Evolutionary conservation across 2,888 invertebrate species (phyloP).

Genomic region (Pycnomerus fuliginosus): DNA sequence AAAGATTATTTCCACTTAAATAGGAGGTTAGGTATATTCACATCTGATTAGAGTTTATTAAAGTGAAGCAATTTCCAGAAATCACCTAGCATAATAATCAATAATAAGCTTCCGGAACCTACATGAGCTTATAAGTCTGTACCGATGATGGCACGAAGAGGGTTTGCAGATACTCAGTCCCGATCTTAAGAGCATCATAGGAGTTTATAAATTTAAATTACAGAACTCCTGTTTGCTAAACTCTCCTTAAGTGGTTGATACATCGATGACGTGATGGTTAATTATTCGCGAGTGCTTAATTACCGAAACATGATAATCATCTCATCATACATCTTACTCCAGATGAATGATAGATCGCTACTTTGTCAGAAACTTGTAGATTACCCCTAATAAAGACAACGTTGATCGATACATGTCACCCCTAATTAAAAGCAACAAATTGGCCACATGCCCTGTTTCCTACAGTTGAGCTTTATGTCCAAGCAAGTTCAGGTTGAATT

Average conservation of each 20-base stretch:
- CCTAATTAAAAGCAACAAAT: too few relatives aligned
- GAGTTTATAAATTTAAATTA: conserved; percentile 26
- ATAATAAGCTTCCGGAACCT: conserved; percentile 18
- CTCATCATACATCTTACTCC: conserved; percentile 47
- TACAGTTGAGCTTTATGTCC: too few relatives aligned
- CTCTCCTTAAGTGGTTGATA: conserved; percentile 44
- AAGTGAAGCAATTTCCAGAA: too few relatives aligned
- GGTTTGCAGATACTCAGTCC: conserved; percentile 16
- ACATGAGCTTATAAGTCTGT: conserved; percentile 15
- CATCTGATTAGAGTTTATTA: too few relatives aligned
- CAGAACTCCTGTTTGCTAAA: conserved; percentile 37
- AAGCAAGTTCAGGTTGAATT: too few relatives aligned
- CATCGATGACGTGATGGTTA: conserved; percentile 47
- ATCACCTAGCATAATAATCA: conserved; percentile 19
- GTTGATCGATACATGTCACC: conserved; percentile 36
- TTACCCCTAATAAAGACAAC: conserved; percentile 36
- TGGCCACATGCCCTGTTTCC: too few relatives aligned
- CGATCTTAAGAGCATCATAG: conserved; percentile 11
- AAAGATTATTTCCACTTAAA: too few relatives aligned
- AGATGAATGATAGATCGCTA: conserved; percentile 42
- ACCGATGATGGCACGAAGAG: conserved; percentile 2
- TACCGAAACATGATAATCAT: conserved; percentile 48
- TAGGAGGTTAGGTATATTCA: too few relatives aligned
- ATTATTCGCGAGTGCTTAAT: conserved; percentile 50
- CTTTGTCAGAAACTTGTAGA: conserved; percentile 39